phyloP scores from a whole-genome alignment of 2,888 invertebrate species.

The Apoderus coryli region DNA sequence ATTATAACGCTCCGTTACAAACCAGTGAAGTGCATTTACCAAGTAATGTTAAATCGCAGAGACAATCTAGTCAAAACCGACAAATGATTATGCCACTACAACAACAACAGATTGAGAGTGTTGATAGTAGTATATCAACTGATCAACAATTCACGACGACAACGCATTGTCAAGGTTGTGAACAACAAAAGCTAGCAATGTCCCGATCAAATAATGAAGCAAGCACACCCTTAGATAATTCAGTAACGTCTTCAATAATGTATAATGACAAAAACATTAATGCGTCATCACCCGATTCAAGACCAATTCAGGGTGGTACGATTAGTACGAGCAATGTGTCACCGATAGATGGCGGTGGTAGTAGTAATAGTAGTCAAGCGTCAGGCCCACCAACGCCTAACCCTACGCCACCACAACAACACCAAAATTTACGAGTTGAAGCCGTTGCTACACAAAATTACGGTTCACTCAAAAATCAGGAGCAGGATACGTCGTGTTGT shows the following conservation, averaged over 20 bases:
- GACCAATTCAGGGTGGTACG: slow-evolving; percentile 72
- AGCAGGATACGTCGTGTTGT: slow-evolving; percentile 17
- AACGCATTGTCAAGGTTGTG: slow-evolving; percentile 41
- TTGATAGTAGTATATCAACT: slow-evolving; percentile 24
- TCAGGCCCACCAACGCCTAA: slow-evolving; percentile 37
- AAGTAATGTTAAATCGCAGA: slow-evolving; percentile 27
- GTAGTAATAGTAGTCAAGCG: no score
- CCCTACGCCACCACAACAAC: slow-evolving; percentile 14
- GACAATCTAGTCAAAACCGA: slow-evolving; percentile 18
- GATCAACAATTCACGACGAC: slow-evolving; percentile 21
- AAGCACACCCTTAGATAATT: slow-evolving; percentile 41
- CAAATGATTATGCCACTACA: slow-evolving; percentile 19
- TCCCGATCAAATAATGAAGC: slow-evolving; percentile 35
- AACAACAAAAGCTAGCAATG: slow-evolving; percentile 12
- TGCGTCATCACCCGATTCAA: slow-evolving; percentile 41
- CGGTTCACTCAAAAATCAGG: slow-evolving; percentile 10
- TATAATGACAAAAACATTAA: slow-evolving; percentile 41
- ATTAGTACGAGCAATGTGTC: slow-evolving; percentile 74
- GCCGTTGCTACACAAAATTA: slow-evolving; percentile 1
- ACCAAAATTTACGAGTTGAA: not conserved
- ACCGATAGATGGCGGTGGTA: slow-evolving; percentile 47
- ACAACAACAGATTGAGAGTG: slow-evolving; percentile 21
- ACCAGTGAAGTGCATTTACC: slow-evolving; percentile 32
- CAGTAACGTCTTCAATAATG: slow-evolving; percentile 57
- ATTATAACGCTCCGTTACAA: slow-evolving; percentile 23